Base-by-base conservation (phyloP, 2,113 vertebrate species). In the Pollachius pollachius region DNA sequence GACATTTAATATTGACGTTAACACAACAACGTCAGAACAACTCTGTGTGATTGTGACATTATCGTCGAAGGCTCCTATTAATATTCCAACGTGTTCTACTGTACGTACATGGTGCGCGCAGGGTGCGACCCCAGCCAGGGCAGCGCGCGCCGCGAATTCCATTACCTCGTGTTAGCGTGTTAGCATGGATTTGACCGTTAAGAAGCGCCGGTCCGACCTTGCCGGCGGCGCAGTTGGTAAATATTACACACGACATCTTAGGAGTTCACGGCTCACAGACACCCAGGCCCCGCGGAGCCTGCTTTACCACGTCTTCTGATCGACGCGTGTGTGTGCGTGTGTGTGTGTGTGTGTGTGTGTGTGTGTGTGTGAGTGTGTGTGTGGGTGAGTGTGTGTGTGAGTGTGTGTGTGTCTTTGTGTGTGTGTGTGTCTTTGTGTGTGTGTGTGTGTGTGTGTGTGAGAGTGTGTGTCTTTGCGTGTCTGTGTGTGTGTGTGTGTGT, bases 11-110 rank as follows among this genome's bases (percentile, higher is more conserved):
- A 4, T 27, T 27, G 52, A 72, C 76, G 68, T 81, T 80, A 76
- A 79, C 74, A 69, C 71, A 76, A 84, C 72, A 64, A 74, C 79
- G 87, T 87, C 87, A 77, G 78, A 82, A 81, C 82, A 64, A 64
- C 70, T 88, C 73, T 75, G 65, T 74, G 58, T 62, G 63, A 13
- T 71, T 73, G 70, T 75, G 73, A 73, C 71, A 77, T 76, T 72
- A 81, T 69, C 63, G 37, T 70, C 76, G 76, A 76, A 52, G 84
- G 84, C 81, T 69, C 78, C 67, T 59, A 72, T 77, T 82, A 73
- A 41, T 77, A 71, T 80, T 77, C 69, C 73, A 0, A 17, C 64
- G 68, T 68, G 73, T 74, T 81, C 27, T 80, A 72, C 75, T 72
- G 75, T 76, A 71, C 84, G 65, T 17, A 34, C 65, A 77, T 59